phyloP scores from a whole-genome alignment of 2,888 invertebrate genomes.

The Drosophila aldrichi region DNA sequence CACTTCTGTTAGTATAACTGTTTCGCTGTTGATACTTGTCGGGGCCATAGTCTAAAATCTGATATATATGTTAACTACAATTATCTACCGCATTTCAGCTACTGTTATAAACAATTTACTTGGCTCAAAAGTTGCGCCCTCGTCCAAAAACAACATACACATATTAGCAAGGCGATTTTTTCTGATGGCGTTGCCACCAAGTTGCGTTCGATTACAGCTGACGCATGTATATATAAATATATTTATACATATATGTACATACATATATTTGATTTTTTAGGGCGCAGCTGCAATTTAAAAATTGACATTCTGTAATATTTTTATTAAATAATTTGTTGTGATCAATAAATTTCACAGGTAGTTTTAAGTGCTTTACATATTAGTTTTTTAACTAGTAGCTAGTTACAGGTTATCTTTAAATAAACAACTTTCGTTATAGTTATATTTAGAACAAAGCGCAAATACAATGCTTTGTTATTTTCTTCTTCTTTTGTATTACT shows the following conservation, averaged over 20 bases:
- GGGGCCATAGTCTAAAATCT: slow-evolving; percentile 40
- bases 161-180: slow-evolving; percentile 10
- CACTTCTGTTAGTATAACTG: slow-evolving; percentile 67
- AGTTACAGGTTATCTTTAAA: slow-evolving; percentile 49
- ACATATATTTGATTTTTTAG: too few relatives aligned
- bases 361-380: slow-evolving; percentile 21
- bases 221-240: too few relatives aligned
- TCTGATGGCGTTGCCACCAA: slow-evolving; percentile 38
- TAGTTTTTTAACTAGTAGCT: slow-evolving; percentile 44
- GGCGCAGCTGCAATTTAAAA: slow-evolving; percentile 29
- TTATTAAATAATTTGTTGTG: slow-evolving; percentile 39
- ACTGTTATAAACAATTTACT: slow-evolving; percentile 25
- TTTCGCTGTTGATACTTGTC: slow-evolving; percentile 36
- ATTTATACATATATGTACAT: too few relatives aligned
- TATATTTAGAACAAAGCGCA: slow-evolving; percentile 43
- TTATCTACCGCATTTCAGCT: slow-evolving; percentile 11
- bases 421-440: slow-evolving; percentile 37
- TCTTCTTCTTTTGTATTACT: slow-evolving; percentile 38
- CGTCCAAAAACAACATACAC: slow-evolving; percentile 21
- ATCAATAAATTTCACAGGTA: slow-evolving; percentile 36
- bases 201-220: slow-evolving; percentile 27
- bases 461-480: slow-evolving; percentile 34
- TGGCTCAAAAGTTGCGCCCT: slow-evolving; percentile 54
- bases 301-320: neutral
- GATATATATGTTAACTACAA: neutral